These are phyloP conservation scores for Ibidorhyncha struthersii DNA, from an alignment of 2,113 vertebrate genomes.

Conservation along the genomic window DNA sequence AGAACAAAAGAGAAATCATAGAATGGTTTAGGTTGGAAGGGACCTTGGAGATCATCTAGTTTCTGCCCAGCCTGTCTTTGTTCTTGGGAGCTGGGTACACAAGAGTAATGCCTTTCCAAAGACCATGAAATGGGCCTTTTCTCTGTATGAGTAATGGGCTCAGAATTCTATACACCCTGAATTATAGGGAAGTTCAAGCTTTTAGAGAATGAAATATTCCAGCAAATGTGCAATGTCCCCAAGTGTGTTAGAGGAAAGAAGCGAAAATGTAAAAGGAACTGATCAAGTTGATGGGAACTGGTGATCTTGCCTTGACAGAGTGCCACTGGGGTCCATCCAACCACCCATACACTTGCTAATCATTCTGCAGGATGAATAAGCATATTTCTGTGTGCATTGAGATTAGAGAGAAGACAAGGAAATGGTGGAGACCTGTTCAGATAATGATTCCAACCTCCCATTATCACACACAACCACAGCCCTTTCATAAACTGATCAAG, in stretches of 20 bases:
- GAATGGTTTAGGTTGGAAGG: too few species aligned
- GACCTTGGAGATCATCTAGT: too few species aligned
- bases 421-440: background rate
- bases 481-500: background rate
- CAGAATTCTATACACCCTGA: background rate
- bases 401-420: background rate
- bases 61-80: too few species aligned
- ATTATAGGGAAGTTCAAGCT: background rate
- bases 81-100: background rate
- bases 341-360: background rate
- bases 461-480: background rate
- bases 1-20: background rate
- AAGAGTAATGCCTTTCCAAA: background rate
- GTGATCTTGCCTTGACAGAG: background rate
- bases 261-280: background rate
- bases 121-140: fast-evolving
- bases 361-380: background rate
- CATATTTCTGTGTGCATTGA: background rate
- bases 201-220: background rate
- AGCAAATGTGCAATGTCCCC: fast-evolving
- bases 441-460: background rate
- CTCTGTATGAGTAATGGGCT: background rate
- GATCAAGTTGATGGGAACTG: background rate
- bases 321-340: background rate
- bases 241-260: background rate